Conservation (phyloP, 2,797 vertebrate species). For the Hyperoplus lanceolatus region DNA sequence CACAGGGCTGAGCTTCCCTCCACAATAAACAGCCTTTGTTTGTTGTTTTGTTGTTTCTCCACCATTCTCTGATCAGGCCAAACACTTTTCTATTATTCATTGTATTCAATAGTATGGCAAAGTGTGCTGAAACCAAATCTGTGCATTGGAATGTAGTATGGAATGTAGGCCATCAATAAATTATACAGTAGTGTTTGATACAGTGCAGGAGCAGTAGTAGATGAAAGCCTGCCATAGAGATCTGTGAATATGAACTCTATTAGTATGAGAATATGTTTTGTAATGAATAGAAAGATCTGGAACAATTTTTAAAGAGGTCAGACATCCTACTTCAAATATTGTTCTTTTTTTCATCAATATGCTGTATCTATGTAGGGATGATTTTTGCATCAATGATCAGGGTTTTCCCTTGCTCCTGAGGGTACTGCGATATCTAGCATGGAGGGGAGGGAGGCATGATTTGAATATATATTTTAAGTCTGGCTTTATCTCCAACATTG, state of each 20-base stretch:
- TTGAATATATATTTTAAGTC: constrained; percentile 52
- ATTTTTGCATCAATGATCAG: constrained; percentile 60
- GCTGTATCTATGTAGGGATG: constrained; percentile 30
- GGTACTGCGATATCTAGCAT: background rate
- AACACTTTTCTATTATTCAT: constrained; percentile 75
- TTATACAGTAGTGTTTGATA: constrained; percentile 63
- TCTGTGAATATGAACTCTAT: constrained; percentile 48
- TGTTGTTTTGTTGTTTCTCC: constrained; percentile 60
- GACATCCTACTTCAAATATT: constrained; percentile 56
- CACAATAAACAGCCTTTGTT: constrained; percentile 45
- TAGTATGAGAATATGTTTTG: constrained; percentile 43
- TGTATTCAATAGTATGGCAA: constrained; percentile 34
- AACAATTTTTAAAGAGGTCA: constrained; percentile 61
- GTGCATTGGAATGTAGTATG: constrained; percentile 45
- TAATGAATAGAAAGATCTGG: constrained; percentile 34
- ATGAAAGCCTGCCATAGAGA: constrained; percentile 26
- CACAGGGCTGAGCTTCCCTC: constrained; percentile 13
- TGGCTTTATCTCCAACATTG: constrained; percentile 43
- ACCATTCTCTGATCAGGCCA: constrained; percentile 64
- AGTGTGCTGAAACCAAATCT: constrained; percentile 46
- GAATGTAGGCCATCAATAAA: constrained; percentile 72
- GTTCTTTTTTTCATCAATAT: constrained; percentile 39
- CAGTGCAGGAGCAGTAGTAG: constrained; percentile 22
- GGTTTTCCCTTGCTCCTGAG: constrained; percentile 24
- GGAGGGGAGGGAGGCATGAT: constrained; percentile 32